Conservation (phyloP, 2,797 vertebrate species). For the Pyrocephalus nanus region DNA sequence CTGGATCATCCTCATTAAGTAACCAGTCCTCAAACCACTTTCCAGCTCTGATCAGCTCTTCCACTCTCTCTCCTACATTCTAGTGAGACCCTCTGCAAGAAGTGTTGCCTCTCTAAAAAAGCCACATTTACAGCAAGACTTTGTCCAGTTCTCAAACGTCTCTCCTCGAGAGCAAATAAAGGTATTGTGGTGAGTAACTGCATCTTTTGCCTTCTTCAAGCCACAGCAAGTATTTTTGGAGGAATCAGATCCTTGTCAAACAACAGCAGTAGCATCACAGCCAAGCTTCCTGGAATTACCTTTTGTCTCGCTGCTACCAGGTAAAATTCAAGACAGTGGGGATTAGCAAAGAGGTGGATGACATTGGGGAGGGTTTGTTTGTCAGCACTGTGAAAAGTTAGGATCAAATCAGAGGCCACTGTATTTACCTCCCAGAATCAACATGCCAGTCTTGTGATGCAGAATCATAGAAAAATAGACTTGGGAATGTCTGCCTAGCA, state of each 20-base stretch:
- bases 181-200: background rate
- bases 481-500: background rate
- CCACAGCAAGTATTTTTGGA: background rate
- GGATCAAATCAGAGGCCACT: background rate
- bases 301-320: background rate
- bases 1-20: background rate
- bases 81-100: background rate
- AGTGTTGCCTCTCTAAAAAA: background rate
- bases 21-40: background rate
- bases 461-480: background rate
- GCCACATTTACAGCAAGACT: background rate
- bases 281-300: background rate
- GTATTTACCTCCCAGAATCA: background rate
- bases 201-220: background rate
- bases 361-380: background rate
- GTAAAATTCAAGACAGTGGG: background rate
- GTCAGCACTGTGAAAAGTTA: background rate
- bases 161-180: background rate
- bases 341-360: background rate
- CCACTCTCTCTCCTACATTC: background rate
- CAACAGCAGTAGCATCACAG: background rate
- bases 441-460: background rate
- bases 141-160: background rate
- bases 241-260: background rate
- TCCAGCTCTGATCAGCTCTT: background rate